Percentiles rank a stretch among this genome's conserved stretches.
Conservation (phyloP, 2,888 invertebrate genomes). For the Nomada fabriciana region DNA sequence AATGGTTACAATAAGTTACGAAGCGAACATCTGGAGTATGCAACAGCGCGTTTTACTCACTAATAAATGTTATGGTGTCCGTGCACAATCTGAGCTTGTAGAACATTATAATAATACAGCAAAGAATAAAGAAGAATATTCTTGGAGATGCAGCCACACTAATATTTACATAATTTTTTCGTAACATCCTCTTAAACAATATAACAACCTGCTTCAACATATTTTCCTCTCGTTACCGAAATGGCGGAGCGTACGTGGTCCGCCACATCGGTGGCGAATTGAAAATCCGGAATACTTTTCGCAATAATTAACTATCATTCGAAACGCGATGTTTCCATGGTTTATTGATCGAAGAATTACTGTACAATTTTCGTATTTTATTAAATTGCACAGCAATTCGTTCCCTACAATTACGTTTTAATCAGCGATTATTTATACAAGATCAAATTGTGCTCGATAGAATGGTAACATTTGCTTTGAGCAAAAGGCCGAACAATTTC, state of each 20-base stretch:
- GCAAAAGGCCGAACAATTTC: conserved; percentile 53
- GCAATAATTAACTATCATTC: not conserved
- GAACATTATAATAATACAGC: not conserved
- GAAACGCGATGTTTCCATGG: not conserved
- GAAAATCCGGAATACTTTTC: not conserved
- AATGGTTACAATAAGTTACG: conserved; percentile 65
- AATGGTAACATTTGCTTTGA: conserved; percentile 68
- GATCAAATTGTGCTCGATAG: conserved; percentile 61
- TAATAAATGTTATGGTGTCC: conserved; percentile 60
- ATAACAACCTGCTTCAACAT: not conserved
- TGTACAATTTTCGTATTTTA: not conserved
- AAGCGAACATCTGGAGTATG: conserved; percentile 68
- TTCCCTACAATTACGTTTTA: not conserved
- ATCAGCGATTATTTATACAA: conserved; percentile 29
- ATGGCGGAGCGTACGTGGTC: not conserved
- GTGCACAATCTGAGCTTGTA: conserved; percentile 53
- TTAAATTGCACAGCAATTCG: not conserved
- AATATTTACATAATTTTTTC: not conserved
- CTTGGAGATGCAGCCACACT: not conserved
- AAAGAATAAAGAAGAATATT: not conserved
- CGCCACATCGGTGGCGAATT: not conserved
- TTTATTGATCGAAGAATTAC: not conserved
- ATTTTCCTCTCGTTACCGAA: not conserved
- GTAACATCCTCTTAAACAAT: not conserved
- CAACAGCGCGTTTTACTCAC: conserved; percentile 58